Evolutionary conservation across 2,888 invertebrate genomes (phyloP).

Genomic region (Leucoptera coffeella): DNA sequence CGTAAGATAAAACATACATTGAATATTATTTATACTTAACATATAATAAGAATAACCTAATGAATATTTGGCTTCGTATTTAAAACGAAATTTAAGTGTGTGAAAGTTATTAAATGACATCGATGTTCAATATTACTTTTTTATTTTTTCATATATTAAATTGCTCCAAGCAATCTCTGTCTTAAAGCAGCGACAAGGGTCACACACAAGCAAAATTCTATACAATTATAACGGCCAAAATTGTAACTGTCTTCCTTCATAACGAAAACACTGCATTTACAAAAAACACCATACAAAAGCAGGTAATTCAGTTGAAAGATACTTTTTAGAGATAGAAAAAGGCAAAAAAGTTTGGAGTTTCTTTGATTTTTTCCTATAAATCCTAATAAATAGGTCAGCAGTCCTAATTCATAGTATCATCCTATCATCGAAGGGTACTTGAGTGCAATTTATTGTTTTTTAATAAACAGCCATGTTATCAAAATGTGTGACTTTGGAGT

Average conservation of each 20-base stretch:
- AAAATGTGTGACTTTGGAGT: constrained; percentile 12
- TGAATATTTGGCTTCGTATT: too few relatives aligned
- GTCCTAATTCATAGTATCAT: constrained; percentile 28
- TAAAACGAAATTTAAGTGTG: too few relatives aligned
- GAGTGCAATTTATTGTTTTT: constrained; percentile 35
- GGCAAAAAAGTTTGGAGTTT: neutral
- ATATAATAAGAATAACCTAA: too few relatives aligned
- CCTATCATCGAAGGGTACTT: constrained; percentile 26
- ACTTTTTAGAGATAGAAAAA: too few relatives aligned
- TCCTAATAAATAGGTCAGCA: constrained; percentile 45
- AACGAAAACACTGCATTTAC: constrained; percentile 26
- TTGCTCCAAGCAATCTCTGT: too few relatives aligned
- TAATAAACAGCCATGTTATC: constrained; percentile 23
- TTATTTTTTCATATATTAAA: too few relatives aligned
- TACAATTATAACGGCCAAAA: constrained; percentile 53
- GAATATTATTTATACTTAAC: too few relatives aligned
- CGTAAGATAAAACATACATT: too few relatives aligned
- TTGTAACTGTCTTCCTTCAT: constrained; percentile 46
- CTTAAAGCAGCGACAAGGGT: too few relatives aligned
- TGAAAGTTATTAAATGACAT: too few relatives aligned
- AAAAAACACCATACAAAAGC: constrained; percentile 30
- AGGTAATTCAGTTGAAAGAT: constrained; percentile 48
- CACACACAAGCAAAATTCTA: constrained; percentile 49
- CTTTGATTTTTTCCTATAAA: neutral
- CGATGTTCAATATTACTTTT: too few relatives aligned